Evolutionary conservation across 2,113 vertebrate species (phyloP), one percentile per base, ranked within the genome.

Genomic region (Ptilorrhoa leucosticta): DNA sequence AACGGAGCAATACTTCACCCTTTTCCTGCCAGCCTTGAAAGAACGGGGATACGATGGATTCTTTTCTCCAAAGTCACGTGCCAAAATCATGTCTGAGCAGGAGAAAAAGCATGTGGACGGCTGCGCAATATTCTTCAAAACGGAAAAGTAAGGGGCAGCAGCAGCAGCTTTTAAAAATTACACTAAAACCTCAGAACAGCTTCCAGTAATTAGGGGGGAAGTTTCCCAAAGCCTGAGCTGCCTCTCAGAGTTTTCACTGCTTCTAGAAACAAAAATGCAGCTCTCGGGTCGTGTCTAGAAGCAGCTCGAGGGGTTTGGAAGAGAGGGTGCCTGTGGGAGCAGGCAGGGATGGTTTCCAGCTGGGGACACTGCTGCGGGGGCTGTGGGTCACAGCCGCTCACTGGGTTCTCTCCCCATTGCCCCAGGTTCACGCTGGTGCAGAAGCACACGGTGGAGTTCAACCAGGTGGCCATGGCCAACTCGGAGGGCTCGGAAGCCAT

Each of bases 391-490:
- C 22, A 1, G 7, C 0, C 7, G 68, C 27, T 73, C 31, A 57
- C 33, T 2, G 21, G 9, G 1, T 16, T 84, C 63, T 63, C 20
- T 95, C 79, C 40, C 86, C 10, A 1, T 19, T 42, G 28, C 1
- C 5, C 70, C 96, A 99, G 99, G 96, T 99, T 99, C 90, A 98
- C 98, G 2, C 90, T 99, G 97, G 98, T 99, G 94, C 99, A 99
- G 98, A 99, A 99, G 97, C 99, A 99, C 97, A 99, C 99, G 0
- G 99, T 99, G 96, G 99, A 99, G 98, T 99, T 99, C 98, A 99
- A 99, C 97, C 99, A 99, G 97, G 99, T 99, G 85, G 99, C 99
- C 48, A 99, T 99, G 99, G 99, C 99, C 22, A 99, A 99, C 98
- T 99, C 99, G 0, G 99, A 99, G 97, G 99, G 99, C 31, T 99